Evolutionary conservation across 1,140 invertebrate species (phyloP).

Genomic region (Drosophila saltans): DNA sequence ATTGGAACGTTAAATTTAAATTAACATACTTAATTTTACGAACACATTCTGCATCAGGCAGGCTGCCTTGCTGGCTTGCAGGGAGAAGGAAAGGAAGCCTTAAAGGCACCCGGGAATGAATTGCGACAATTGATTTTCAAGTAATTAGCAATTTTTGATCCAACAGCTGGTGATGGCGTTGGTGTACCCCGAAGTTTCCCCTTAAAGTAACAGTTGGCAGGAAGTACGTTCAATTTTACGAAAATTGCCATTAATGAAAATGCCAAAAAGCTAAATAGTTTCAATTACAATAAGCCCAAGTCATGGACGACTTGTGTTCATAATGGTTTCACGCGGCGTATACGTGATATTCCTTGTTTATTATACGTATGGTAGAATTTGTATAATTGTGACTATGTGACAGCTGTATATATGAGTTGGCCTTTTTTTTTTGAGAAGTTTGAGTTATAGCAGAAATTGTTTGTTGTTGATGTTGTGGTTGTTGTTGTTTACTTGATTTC

Average conservation of each 20-base stretch:
- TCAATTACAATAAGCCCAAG: slow-evolving; percentile 58
- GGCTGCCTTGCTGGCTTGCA: background rate
- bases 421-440: slow-evolving; percentile 2
- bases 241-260: slow-evolving; percentile 75
- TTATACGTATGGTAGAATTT: background rate
- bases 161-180: slow-evolving; percentile 33
- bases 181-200: slow-evolving; percentile 13
- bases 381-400: slow-evolving; percentile 15
- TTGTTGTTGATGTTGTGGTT: background rate
- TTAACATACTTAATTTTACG: slow-evolving; percentile 77
- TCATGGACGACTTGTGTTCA: slow-evolving; percentile 40
- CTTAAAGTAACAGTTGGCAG: slow-evolving; percentile 57
- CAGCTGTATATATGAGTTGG: slow-evolving; percentile 36
- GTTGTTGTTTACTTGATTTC: slow-evolving; percentile 27
- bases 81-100: slow-evolving; percentile 20
- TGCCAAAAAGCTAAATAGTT: slow-evolving; percentile 74
- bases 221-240: slow-evolving; percentile 75
- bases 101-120: slow-evolving; percentile 53
- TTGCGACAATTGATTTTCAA: slow-evolving; percentile 78
- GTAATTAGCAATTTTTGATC: slow-evolving; percentile 59
- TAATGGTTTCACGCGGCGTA: slow-evolving; percentile 56
- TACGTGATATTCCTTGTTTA: slow-evolving; percentile 62
- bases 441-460: background rate
- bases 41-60: slow-evolving; percentile 14
- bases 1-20: slow-evolving; percentile 78